Evolutionary conservation across 2,888 invertebrate species (phyloP).

Genomic region (Halocaridina rubra): DNA sequence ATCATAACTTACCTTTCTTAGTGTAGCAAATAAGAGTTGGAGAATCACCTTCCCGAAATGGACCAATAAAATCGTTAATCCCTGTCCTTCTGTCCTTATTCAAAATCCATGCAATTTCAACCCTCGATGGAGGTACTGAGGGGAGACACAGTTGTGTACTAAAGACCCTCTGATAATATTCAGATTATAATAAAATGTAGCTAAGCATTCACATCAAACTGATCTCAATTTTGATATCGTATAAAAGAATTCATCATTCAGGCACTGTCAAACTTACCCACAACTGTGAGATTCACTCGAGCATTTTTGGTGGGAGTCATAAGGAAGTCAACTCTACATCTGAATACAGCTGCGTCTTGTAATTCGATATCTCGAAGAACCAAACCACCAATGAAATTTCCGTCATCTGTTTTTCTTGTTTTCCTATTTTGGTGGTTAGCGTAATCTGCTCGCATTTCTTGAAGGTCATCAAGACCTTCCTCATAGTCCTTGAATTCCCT

Average conservation of each 20-base stretch:
- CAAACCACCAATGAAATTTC: not conserved
- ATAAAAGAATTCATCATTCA: no score
- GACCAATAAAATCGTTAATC: slow-evolving; percentile 1
- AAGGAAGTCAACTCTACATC: slow-evolving; percentile 54
- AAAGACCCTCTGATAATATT: no score
- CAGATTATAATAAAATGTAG: no score
- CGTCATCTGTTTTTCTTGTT: not conserved
- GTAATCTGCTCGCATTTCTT: not conserved
- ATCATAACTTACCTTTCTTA: slow-evolving; percentile 21
- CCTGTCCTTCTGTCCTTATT: slow-evolving; percentile 9
- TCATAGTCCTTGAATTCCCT: not conserved
- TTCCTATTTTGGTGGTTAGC: not conserved
- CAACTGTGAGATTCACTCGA: slow-evolving; percentile 51
- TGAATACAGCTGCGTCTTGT: slow-evolving; percentile 42
- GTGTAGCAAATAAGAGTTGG: slow-evolving; percentile 33
- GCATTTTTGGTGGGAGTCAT: slow-evolving; percentile 30
- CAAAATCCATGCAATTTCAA: slow-evolving; percentile 32
- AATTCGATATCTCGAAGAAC: slow-evolving; percentile 28
- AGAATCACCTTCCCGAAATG: slow-evolving; percentile 31
- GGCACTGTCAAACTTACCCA: slow-evolving; percentile 16
- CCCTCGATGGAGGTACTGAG: slow-evolving; percentile 23
- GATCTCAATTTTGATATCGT: no score
- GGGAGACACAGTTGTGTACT: no score
- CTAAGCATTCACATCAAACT: no score
- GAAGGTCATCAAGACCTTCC: not conserved